Base-by-base conservation (phyloP, 2,113 vertebrate genomes). In the Parotia lawesii region DNA sequence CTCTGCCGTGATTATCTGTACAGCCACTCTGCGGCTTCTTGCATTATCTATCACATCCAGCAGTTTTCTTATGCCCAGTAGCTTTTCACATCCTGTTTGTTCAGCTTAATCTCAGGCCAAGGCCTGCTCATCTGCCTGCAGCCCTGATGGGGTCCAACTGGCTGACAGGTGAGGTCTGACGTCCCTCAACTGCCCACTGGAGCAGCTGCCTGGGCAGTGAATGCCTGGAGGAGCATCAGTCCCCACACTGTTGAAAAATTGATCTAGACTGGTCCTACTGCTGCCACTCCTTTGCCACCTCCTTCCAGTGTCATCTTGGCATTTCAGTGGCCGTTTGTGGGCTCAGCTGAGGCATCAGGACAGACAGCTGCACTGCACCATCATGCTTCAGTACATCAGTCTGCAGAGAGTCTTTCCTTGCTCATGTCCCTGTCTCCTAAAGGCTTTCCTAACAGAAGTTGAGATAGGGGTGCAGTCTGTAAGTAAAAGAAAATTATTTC, bases 141-240 rank as follows among this genome's bases (percentile, higher is more conserved):
- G 28, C 35, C 2, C 0, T 62, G 62, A 69, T 0, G 2, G 37
- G 42, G 53, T 75, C 44, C 82, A 89, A 0, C 35, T 89, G 70
- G 35, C 51, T 81, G 61, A 25, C 2, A 3, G 33, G 23, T 54
- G 0, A 1, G 4, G 76, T 84, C 1, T 70, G 31, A 25, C 0
- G 0, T 29, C 2, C 2, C 15, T 57, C 37, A 2, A 1, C 29
- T 18, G 10, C 31, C n/a, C 2, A 0, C 35, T 3, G 14, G 61
- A 85, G 40, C 40, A 61, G 35, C 75, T 67, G 29, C 35, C 37
- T 8, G 1, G 38, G 40, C 12, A 0, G 10, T 8, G 1, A 54
- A n/a, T 1, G 1, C 38, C 11, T 15, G 12, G 15, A 72, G 29
- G 20, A 91, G 10, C n/a, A 33, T 70, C 8, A 1, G 3, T 80